Evolutionary conservation across 2,888 invertebrate genomes (phyloP).

Genomic region (Catocala fraxini): DNA sequence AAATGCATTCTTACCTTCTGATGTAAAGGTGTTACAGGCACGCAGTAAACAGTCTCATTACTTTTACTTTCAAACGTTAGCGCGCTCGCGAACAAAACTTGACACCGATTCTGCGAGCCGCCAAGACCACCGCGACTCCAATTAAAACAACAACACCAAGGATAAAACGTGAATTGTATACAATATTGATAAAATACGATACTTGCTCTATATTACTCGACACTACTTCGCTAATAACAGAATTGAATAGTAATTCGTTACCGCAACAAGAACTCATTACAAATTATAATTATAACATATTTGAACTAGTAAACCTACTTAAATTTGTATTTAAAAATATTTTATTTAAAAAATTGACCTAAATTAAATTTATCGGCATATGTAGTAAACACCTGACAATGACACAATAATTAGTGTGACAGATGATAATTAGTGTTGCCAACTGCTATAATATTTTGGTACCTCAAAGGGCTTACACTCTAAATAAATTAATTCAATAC

Average conservation of each 20-base stretch:
- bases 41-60: slow-evolving; percentile 57
- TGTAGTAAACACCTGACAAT: slow-evolving; percentile 76
- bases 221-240: slow-evolving; percentile 76
- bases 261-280: slow-evolving; percentile 86
- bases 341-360: slow-evolving; percentile 70
- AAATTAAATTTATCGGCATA: slow-evolving; percentile 60
- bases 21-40: slow-evolving; percentile 52
- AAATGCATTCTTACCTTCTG: slow-evolving; percentile 61
- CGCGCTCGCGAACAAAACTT: slow-evolving; percentile 45
- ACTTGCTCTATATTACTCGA: slow-evolving; percentile 71
- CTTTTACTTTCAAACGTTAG: slow-evolving; percentile 64
- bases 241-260: slow-evolving; percentile 77
- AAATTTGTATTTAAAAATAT: slow-evolving; percentile 32
- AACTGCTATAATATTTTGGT: slow-evolving; percentile 4
- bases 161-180: slow-evolving; percentile 62
- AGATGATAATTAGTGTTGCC: slow-evolving; percentile 35
- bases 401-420: slow-evolving; percentile 59
- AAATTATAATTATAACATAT: slow-evolving; percentile 53
- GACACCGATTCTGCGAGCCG: slow-evolving; percentile 54
- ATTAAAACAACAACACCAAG: slow-evolving; percentile 61
- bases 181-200: slow-evolving; percentile 66
- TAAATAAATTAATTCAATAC: background rate
- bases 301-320: slow-evolving; percentile 45
- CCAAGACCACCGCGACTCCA: slow-evolving; percentile 55
- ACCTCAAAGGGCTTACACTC: background rate